phyloP scores from a whole-genome alignment of 2,113 vertebrate species.

The Albula goreensis region DNA sequence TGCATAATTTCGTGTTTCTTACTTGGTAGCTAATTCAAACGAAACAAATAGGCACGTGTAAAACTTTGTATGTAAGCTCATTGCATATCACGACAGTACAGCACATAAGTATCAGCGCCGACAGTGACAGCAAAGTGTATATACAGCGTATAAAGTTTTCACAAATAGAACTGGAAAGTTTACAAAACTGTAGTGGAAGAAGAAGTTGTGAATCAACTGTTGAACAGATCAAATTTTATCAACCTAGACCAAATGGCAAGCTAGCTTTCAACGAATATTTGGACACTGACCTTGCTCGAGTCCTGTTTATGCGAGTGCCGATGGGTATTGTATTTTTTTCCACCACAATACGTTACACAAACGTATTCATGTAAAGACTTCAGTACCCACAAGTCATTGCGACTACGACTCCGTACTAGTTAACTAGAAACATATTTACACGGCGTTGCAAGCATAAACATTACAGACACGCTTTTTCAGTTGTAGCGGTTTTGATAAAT shows the following conservation, averaged over 20 bases:
- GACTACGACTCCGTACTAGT: not conserved
- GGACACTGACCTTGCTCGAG: slow-evolving; percentile 50
- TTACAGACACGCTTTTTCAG: too few relatives aligned
- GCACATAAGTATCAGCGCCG: too few relatives aligned
- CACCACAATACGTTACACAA: accelerated
- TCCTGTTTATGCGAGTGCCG: not conserved
- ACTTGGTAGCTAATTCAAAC: too few relatives aligned
- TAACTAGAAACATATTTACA: not conserved
- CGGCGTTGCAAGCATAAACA: not conserved
- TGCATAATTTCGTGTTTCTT: too few relatives aligned
- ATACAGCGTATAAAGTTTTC: not conserved
- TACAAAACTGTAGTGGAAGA: not conserved
- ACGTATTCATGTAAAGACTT: not conserved
- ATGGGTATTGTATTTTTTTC: slow-evolving; percentile 48
- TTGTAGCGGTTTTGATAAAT: not conserved
- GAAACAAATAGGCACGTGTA: too few relatives aligned
- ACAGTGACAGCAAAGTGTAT: not conserved
- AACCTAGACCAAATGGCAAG: not conserved
- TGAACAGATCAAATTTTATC: too few relatives aligned
- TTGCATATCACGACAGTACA: too few relatives aligned
- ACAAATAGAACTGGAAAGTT: not conserved
- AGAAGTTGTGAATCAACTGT: too few relatives aligned
- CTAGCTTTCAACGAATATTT: not conserved
- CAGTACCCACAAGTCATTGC: slow-evolving; percentile 44
- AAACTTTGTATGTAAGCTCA: not conserved